These are phyloP conservation scores for Artemisiospiza belli DNA, from an alignment of 2,113 vertebrate genomes.

Conservation along the genomic window DNA sequence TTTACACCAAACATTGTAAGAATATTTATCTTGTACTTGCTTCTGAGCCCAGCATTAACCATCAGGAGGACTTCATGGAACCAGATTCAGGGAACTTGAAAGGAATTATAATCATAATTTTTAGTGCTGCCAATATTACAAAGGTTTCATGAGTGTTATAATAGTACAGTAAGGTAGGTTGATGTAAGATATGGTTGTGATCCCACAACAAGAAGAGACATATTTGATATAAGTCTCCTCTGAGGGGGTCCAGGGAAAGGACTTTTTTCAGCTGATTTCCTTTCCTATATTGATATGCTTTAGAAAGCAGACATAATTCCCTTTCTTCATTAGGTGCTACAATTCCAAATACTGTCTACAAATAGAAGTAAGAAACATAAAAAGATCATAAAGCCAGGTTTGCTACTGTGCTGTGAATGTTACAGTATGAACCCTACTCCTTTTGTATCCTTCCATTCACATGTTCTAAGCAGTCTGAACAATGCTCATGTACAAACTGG, in stretches of 20 bases:
- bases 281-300: neutral
- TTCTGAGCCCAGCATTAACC: neutral
- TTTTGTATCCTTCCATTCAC: neutral
- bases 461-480: neutral
- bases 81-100: neutral
- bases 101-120: neutral
- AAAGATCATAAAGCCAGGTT: neutral
- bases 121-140: neutral
- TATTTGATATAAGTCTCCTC: neutral
- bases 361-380: neutral
- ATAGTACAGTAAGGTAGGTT: neutral
- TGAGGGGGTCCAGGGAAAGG: neutral
- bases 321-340: neutral
- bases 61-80: neutral
- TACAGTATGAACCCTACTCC: neutral
- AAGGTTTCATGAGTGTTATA: neutral
- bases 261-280: neutral
- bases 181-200: neutral
- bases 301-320: neutral
- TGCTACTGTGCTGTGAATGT: neutral
- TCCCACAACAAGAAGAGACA: neutral
- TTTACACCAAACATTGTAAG: neutral
- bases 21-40: neutral
- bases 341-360: neutral
- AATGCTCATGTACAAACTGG: neutral